Evolutionary conservation across 1,140 invertebrate species (phyloP), one percentile per base, ranked within the genome.

Genomic region (Ceratosolen fusciceps): DNA sequence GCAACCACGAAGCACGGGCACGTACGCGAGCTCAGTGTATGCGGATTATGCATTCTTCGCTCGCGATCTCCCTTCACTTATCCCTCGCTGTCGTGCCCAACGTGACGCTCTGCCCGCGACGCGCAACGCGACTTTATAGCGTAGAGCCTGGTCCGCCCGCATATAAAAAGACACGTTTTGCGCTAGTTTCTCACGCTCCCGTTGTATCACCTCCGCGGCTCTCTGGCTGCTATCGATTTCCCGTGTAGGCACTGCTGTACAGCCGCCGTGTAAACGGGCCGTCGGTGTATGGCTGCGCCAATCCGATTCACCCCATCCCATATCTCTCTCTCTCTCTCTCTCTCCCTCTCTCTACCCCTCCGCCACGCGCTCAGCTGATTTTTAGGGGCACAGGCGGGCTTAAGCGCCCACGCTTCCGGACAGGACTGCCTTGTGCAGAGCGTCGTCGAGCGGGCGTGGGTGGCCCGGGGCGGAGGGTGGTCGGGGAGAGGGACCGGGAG

Each of bases 341-440:
- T n/a, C n/a, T n/a, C n/a, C n/a, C n/a, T n/a, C n/a, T n/a, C n/a
- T n/a, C n/a, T n/a, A n/a, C n/a, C n/a, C n/a, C n/a, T n/a, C n/a
- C n/a, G n/a, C 65, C 65, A 29, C n/a, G 43, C 49, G 67, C 8
- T 49, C 37, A 29, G 37, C 65, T 39, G 34, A 52, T 72, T 52
- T 21, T 16, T 43, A 43, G 39, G 39, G 39, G 9, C 5, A 1
- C 16, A 21, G 12, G 31, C 47, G 52, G 29, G 52, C 70, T 5
- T 21, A 12, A 26, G 14, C 47, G 14, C 1, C 14, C 12, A n/a
- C 29, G 19, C 52, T 37, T 54, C 5, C 39, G 39, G 39, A 43
- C 12, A 43, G 5, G 39, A 43, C 39, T 43, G 12, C 49, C 14
- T 9, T 5, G 9, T 52, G 19, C 49, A 19, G 10, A 19, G 4